These are phyloP conservation scores for Aphelinus atriplicis DNA, from an alignment of 1,140 invertebrate genomes.

Conservation along the genomic window DNA sequence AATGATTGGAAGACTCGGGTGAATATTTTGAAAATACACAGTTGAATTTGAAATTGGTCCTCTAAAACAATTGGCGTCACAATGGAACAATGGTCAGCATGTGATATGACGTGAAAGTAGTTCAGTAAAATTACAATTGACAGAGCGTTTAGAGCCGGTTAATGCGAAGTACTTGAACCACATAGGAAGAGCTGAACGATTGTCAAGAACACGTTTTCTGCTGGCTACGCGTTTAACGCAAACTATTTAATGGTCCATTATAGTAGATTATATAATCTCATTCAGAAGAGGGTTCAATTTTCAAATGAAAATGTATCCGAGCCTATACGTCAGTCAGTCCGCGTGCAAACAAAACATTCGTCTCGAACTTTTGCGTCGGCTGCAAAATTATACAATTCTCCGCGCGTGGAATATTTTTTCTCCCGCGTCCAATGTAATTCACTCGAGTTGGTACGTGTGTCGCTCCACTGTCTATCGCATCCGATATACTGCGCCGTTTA, in stretches of 20 bases:
- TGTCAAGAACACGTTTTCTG: conserved; percentile 1
- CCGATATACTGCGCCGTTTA: too few relatives aligned
- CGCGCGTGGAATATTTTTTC: too few relatives aligned
- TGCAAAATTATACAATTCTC: too few relatives aligned
- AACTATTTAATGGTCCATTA: conserved; percentile 31
- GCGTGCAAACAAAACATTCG: not conserved
- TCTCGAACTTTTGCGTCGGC: too few relatives aligned
- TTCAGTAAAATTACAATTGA: conserved; percentile 13
- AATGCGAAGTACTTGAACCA: conserved; percentile 4
- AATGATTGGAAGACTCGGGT: too few relatives aligned
- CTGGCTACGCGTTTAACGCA: conserved; percentile 20
- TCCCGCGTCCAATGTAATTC: too few relatives aligned
- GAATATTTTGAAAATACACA: too few relatives aligned
- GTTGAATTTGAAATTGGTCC: too few relatives aligned
- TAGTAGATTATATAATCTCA: conserved; percentile 23
- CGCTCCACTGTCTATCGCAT: too few relatives aligned
- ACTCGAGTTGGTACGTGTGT: too few relatives aligned
- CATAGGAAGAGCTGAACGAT: conserved; percentile 16
- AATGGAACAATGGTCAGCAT: too few relatives aligned
- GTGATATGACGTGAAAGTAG: not conserved
- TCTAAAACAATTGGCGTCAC: too few relatives aligned
- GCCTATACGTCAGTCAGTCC: not conserved
- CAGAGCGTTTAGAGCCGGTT: not conserved
- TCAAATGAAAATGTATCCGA: conserved; percentile 10
- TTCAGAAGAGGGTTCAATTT: conserved; percentile 16